These are phyloP conservation scores for Anolis sagrei DNA, from an alignment of 2,113 vertebrate genomes.

Conservation along the genomic window DNA sequence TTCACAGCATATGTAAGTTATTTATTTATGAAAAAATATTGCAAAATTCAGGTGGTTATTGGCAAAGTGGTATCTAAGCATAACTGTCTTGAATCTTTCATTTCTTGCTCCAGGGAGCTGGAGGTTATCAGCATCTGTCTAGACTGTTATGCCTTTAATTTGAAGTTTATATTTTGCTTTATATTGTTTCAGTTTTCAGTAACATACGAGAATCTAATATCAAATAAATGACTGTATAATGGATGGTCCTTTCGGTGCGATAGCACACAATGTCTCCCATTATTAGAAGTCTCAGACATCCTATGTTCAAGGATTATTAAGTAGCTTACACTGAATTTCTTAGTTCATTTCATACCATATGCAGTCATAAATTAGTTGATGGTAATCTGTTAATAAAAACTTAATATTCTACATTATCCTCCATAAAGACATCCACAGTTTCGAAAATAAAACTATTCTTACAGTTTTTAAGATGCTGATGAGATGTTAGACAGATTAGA, in stretches of 20 bases:
- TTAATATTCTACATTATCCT: constrained; percentile 47
- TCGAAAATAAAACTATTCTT: constrained; percentile 32
- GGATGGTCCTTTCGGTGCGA: constrained; percentile 35
- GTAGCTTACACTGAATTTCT: constrained; percentile 42
- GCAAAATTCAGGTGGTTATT: constrained; percentile 37
- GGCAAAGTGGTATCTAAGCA: constrained; percentile 6
- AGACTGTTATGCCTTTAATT: constrained; percentile 55
- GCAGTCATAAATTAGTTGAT: constrained; percentile 64
- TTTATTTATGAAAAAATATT: constrained; percentile 25
- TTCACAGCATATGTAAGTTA: constrained; percentile 5
- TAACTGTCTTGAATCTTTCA: constrained; percentile 16
- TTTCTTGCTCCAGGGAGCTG: constrained; percentile 31
- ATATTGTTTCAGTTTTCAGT: constrained; percentile 59
- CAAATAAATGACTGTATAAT: constrained; percentile 54
- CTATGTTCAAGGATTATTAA: constrained; percentile 53
- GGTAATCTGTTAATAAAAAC: constrained; percentile 65
- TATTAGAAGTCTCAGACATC: constrained; percentile 57
- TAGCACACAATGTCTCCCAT: constrained; percentile 44
- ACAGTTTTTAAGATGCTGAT: constrained; percentile 30
- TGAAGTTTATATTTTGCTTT: constrained; percentile 44
- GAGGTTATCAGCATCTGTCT: constrained; percentile 54
- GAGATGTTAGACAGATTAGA: constrained; percentile 47
- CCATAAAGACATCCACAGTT: constrained; percentile 38
- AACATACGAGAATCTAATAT: constrained; percentile 57
- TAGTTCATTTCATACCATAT: constrained; percentile 47